Conservation (phyloP, 1,140 invertebrate genomes). For the Pseudomyrmex pallidus region DNA sequence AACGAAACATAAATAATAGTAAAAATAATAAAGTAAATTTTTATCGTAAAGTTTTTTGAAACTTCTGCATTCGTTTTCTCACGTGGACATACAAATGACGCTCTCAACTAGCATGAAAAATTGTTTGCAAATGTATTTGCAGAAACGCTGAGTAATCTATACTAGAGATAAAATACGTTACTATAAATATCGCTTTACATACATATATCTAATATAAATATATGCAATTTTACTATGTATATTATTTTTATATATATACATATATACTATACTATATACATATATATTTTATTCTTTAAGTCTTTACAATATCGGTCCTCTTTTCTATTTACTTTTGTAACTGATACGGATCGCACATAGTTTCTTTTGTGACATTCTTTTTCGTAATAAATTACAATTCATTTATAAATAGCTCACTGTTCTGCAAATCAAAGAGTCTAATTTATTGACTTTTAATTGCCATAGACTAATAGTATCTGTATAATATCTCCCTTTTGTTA, state of each 20-base stretch:
- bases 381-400: slow-evolving; percentile 78
- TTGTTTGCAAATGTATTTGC: slow-evolving; percentile 71
- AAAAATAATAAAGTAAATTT: not conserved
- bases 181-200: slow-evolving; percentile 52
- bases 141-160: slow-evolving; percentile 75
- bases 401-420: slow-evolving; percentile 73
- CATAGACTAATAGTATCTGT: slow-evolving; percentile 1
- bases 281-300: slow-evolving; percentile 75
- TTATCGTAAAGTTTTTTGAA: not conserved
- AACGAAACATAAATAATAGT: too few species aligned
- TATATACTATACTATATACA: not conserved
- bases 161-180: slow-evolving; percentile 77
- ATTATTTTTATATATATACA: slow-evolving; percentile 18
- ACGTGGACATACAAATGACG: slow-evolving; percentile 12
- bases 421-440: slow-evolving; percentile 74
- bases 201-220: slow-evolving; percentile 52
- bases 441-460: slow-evolving; percentile 62
- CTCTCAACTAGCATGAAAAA: slow-evolving; percentile 62
- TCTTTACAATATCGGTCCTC: slow-evolving; percentile 75
- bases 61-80: too few species aligned
- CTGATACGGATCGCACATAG: not conserved
- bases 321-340: slow-evolving; percentile 54
- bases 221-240: slow-evolving; percentile 69
- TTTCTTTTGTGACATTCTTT: slow-evolving; percentile 65
- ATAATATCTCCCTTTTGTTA: slow-evolving; percentile 26